Evolutionary conservation across 2,888 invertebrate species (phyloP), one percentile per base, ranked within the genome.

Genomic region (Metellina segmentata): DNA sequence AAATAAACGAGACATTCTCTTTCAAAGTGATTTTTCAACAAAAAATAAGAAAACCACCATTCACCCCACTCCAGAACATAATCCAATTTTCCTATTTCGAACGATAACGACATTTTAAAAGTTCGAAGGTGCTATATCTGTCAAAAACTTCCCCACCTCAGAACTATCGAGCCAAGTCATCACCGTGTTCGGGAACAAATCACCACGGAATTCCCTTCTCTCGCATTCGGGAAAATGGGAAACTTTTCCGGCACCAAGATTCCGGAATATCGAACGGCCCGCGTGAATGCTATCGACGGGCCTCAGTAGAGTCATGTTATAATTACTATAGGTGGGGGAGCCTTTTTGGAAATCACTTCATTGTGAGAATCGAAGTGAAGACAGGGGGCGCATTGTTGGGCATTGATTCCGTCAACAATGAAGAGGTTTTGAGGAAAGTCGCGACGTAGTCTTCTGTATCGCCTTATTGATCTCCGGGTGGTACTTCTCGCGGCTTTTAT

Each of bases 361-460:
- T 34, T 34, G 34, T 34, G 34, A 34, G 34, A 34, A 34, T 16
- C 75, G 34, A 34, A 34, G 48, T n/a, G n/a, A 34, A 70, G 34
- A 48, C 69, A 52, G 51, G 51, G 20, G 51, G n/a, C 34, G 88
- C 52, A 78, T 82, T 89, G 82, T 89, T 77, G 34, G 61, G 77
- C 82, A 89, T 89, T 89, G 89, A 89, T 89, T 89, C 77, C 77
- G 82, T 70, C 82, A 89, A 89, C 89, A 89, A 89, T 89, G 82
- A 87, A 72, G 83, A 83, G 79, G 71, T 79, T 79, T 79, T 52
- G 34, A 34, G 74, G 81, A 78, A 81, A 79, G 87, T 81, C 79
- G 79, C 78, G 79, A 81, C 79, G 78, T 4, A 34, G 34, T 34
- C 34, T 34, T n/a, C n/a, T 70, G 79, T 87, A 81, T 87, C 77